Base-by-base conservation (phyloP, 2,113 vertebrate species). In the Microtus pennsylvanicus region DNA sequence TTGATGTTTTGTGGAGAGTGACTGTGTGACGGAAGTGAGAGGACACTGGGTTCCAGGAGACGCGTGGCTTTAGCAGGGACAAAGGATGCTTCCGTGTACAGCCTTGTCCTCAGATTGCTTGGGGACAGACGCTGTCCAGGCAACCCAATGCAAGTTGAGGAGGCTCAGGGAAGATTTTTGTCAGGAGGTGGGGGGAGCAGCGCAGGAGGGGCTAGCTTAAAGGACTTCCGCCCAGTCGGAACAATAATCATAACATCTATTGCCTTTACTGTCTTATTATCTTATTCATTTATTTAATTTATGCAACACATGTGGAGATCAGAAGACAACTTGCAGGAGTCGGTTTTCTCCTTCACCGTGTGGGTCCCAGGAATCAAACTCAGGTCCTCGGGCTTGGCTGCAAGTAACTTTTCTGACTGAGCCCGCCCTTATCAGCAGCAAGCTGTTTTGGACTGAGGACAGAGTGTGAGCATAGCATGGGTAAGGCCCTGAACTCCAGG, bases 1-100 rank as follows among this genome's bases (percentile, higher is more conserved):
- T 83, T 72, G 11, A 96, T 94, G 89, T 90, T 87, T 94, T 90
- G 75, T 77, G 35, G 42, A 77, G 72, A 78, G 11, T 28, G n/a
- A n/a, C 13, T 17, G 13, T 65, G 67, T 90, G 61, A 69, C 78
- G 55, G 88, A 55, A 95, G 45, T 35, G 35, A 90, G 83, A 63
- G 13, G 47, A 8, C 67, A 45, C 7, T 0, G 6, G 58, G 35
- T 77, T 72, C 72, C 33, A 76, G 63, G 90, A 28, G 69, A 42
- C 47, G 75, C 38, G 26, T 7, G 38, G 55, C n/a, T 67, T 94
- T 38, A 38, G 47, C 52, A 58, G 38, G 30, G 47, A 91, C 22
- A 6, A 13, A 47, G 74, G 63, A 30, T 65, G 14, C 74, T 87
- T 88, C 50, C 22, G 47, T 47, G 4, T 5, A 76, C 8, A 38